A percentile compares a stretch with the other conserved stretches of the same genome.
Conservation (phyloP, 2,797 vertebrate species). For the Adelosebastes latens region DNA sequence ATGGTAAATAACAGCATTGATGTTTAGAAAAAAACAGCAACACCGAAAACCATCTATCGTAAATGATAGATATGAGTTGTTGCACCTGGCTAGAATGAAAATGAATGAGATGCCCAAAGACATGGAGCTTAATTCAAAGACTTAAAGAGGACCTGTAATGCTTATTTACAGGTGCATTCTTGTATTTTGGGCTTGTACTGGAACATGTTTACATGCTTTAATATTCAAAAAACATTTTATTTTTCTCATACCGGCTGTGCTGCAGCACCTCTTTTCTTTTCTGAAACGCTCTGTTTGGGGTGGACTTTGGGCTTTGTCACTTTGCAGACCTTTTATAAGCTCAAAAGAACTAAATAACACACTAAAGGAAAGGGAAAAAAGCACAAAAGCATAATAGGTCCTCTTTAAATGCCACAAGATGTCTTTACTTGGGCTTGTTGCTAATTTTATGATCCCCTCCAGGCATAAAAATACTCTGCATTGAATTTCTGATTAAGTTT, state of each 20-base stretch:
- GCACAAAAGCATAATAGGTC: too few relatives aligned
- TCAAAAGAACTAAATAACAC: background rate
- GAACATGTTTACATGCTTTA: background rate
- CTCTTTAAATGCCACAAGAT: background rate
- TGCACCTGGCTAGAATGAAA: slow-evolving; percentile 27
- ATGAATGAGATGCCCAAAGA: slow-evolving; percentile 13
- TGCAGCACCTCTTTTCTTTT: background rate
- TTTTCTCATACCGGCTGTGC: background rate
- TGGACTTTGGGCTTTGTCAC: background rate
- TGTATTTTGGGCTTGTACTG: background rate
- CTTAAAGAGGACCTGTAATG: background rate
- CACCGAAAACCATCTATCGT: slow-evolving; percentile 11
- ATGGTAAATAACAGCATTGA: slow-evolving; percentile 50
- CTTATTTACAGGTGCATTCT: background rate
- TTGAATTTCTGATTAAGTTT: background rate
- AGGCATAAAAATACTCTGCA: background rate
- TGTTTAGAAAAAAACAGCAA: background rate
- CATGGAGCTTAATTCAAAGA: background rate
- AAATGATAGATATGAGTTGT: slow-evolving; percentile 38
- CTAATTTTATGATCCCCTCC: background rate
- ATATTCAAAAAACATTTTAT: background rate
- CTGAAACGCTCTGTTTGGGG: background rate
- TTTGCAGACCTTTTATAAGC: background rate
- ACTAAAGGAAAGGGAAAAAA: background rate
- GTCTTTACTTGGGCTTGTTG: background rate